Evolutionary conservation across 2,888 invertebrate genomes (phyloP), one percentile per base, ranked within the genome.

Genomic region (Oegoconia quadripuncta): DNA sequence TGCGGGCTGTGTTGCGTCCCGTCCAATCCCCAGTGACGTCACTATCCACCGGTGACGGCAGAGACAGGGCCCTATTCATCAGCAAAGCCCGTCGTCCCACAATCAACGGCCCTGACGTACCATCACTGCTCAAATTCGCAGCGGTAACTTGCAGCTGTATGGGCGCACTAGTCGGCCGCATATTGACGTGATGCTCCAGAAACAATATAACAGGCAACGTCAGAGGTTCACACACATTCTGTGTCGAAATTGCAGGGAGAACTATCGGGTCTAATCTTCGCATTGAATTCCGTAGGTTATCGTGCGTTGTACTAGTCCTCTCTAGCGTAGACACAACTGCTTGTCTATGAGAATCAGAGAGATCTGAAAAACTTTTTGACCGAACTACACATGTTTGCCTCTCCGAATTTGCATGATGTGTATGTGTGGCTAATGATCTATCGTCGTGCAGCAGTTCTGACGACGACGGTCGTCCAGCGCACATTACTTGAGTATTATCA

Each of bases 101-200:
- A 34, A 87, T 84, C 34, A 86, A 59, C 11, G 86, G 87, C 1
- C 82, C 82, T 5, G 86, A 78, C 12, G 76, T 65, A 11, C 77
- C 77, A 49, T 80, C 82, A 36, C 66, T 73, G 46, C 73, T 83
- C n/a, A 86, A 56, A 64, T 84, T 84, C 1, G 84, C 80, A 14
- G 86, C 81, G 11, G 84, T 82, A 28, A 86, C 79, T 67, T 86
- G 86, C 45, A 86, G 61, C 53, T 86, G 86, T 59, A 87, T 80
- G 2, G 87, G 87, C 8, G 84, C 81, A 52, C 83, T 86, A 0
- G 83, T 83, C 18, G 87, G 87, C 25, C 86, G 64, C 74, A 83
- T 73, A 41, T 86, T 82, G 27, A 83, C 77, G 44, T 84, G 77
- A 52, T 82, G 82, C 44, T 87, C 87, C 45, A 87, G 59, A 53